These are phyloP conservation scores for Bombus consobrinus DNA, from an alignment of 1,140 invertebrate genomes.

Conservation along the genomic window DNA sequence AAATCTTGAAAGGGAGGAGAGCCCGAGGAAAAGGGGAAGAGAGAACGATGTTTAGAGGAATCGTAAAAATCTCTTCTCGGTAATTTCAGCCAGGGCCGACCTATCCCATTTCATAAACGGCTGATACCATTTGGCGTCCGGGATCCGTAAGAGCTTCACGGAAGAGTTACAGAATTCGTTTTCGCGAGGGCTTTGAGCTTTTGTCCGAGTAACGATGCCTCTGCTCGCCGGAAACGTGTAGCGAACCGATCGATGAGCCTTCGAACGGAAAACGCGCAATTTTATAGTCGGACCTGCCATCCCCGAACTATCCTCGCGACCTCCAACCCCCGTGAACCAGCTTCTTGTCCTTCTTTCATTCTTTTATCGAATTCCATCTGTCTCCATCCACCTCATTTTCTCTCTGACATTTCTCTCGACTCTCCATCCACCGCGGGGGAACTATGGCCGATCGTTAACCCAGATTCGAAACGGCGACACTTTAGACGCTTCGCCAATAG, in stretches of 20 bases:
- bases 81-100: constrained; percentile 34
- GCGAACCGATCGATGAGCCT: constrained; percentile 55
- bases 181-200: constrained; percentile 47
- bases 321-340: not conserved
- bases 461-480: constrained; percentile 47
- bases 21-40: no score
- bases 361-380: constrained; percentile 50
- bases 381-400: constrained; percentile 37
- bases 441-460: constrained; percentile 61
- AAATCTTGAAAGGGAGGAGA: no score
- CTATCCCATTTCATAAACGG: constrained; percentile 44
- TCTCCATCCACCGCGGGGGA: constrained; percentile 12
- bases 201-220: constrained; percentile 63
- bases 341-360: constrained; percentile 26
- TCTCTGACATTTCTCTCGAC: constrained; percentile 38
- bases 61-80: constrained; percentile 30
- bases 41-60: constrained; percentile 7
- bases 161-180: constrained; percentile 58
- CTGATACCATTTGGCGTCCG: constrained; percentile 31
- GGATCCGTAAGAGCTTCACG: constrained; percentile 30
- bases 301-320: not conserved
- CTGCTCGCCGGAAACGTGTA: constrained; percentile 39
- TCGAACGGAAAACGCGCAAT: constrained; percentile 58
- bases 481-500: constrained; percentile 38
- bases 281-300: constrained; percentile 50